These are phyloP conservation scores for Temnothorax unifasciatus DNA, from an alignment of 2,888 invertebrate genomes.

Conservation along the genomic window DNA sequence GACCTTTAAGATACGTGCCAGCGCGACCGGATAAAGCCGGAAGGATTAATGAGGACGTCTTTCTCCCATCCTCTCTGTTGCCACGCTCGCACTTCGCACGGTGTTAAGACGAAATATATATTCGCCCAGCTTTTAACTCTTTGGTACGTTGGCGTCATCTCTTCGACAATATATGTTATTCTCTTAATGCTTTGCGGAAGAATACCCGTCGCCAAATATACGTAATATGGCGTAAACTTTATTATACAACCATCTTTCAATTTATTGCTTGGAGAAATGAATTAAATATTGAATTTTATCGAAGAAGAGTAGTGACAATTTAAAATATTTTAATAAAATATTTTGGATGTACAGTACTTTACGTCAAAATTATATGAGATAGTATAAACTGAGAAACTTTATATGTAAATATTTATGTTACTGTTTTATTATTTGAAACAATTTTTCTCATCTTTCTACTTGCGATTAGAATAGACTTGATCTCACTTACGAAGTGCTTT, in stretches of 20 bases:
- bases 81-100: constrained; percentile 28
- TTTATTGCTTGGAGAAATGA: background rate
- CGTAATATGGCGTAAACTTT: background rate
- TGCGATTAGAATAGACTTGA: constrained; percentile 27
- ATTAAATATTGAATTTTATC: background rate
- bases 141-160: constrained; percentile 38
- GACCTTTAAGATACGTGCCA: constrained; percentile 48
- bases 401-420: background rate
- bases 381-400: background rate
- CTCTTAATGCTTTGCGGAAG: background rate
- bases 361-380: background rate
- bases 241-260: background rate
- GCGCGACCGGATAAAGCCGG: constrained; percentile 46
- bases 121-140: constrained; percentile 16
- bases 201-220: background rate
- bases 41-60: constrained; percentile 60
- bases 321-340: constrained; percentile 19
- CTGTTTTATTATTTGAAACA: background rate
- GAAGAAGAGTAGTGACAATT: background rate
- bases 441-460: background rate
- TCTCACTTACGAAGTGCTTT: constrained; percentile 22
- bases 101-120: constrained; percentile 37
- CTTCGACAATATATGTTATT: constrained; percentile 20
- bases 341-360: background rate
- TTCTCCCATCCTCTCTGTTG: background rate